Percentiles rank a stretch among this genome's conserved stretches.
phyloP scores from a whole-genome alignment of 2,888 invertebrate species.

The Amorpha juglandis region DNA sequence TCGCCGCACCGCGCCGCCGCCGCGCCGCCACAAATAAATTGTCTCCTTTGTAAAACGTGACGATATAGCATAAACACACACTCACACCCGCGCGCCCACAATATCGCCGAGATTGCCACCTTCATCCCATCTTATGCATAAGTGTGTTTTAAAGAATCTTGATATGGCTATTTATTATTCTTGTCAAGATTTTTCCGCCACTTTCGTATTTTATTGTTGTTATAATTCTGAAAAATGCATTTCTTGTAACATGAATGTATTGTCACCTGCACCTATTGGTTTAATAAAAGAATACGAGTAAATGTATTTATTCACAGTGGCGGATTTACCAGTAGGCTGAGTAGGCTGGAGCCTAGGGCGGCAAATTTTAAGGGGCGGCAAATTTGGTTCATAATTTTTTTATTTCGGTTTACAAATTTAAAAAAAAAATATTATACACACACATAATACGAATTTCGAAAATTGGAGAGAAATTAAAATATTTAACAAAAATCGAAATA shows the following conservation, averaged over 20 bases:
- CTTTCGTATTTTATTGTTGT: slow-evolving; percentile 42
- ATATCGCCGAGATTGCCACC: slow-evolving; percentile 64
- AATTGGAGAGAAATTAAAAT: too few species aligned
- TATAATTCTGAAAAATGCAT: slow-evolving; percentile 36
- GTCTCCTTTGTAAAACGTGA: slow-evolving; percentile 62
- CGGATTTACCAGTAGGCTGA: too few species aligned
- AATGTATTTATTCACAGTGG: too few species aligned
- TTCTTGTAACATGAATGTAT: slow-evolving; percentile 8
- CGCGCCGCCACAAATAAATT: slow-evolving; percentile 57
- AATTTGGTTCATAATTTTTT: too few species aligned
- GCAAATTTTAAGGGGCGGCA: too few species aligned
- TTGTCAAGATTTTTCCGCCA: slow-evolving; percentile 53
- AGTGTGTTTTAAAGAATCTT: slow-evolving; percentile 50
- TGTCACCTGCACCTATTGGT: background rate
- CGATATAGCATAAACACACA: slow-evolving; percentile 48
- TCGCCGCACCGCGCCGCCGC: too few species aligned
- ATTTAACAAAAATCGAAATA: too few species aligned
- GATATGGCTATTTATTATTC: slow-evolving; percentile 56
- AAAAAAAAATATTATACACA: too few species aligned
- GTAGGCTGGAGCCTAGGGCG: too few species aligned
- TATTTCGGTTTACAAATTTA: too few species aligned
- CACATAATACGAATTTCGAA: too few species aligned
- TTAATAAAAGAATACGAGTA: too few species aligned
- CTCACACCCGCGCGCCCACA: slow-evolving; percentile 33
- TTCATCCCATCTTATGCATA: slow-evolving; percentile 57